phyloP scores from a whole-genome alignment of 2,113 vertebrate genomes.

The Nibea albiflora region DNA sequence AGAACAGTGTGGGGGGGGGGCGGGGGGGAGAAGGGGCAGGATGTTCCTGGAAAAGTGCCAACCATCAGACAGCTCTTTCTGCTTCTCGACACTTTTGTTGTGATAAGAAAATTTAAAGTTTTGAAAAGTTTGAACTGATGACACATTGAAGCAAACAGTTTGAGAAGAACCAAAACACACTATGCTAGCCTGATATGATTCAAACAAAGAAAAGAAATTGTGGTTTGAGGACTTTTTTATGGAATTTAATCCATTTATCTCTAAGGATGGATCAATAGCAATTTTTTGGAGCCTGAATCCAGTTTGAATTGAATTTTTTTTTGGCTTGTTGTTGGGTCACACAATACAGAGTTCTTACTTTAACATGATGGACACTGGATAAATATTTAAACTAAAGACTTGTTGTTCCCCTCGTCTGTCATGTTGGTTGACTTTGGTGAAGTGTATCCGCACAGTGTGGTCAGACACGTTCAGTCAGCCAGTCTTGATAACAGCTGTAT shows the following conservation, averaged over 20 bases:
- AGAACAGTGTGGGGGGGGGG: no score
- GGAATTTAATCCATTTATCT: background rate
- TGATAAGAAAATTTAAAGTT: background rate
- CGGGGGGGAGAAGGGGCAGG: conserved; percentile 7
- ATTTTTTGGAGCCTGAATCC: no score
- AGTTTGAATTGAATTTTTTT: no score
- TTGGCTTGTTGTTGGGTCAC: background rate
- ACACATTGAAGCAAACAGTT: background rate
- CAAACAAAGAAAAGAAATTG: background rate
- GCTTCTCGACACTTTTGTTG: background rate
- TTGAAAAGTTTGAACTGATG: background rate
- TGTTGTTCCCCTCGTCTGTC: no score
- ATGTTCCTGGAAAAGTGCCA: conserved; percentile 31
- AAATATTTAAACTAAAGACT: no score
- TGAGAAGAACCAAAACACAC: background rate
- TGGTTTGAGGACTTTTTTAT: background rate
- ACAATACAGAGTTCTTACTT: background rate
- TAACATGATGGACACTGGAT: background rate
- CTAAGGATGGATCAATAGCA: background rate
- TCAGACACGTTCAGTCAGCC: no score
- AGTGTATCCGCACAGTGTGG: no score
- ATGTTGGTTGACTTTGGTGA: no score
- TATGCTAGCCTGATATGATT: background rate
- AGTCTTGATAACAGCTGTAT: no score
- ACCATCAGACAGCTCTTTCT: background rate